Conservation (phyloP, 2,113 vertebrate species). For the Cathartes aura region DNA sequence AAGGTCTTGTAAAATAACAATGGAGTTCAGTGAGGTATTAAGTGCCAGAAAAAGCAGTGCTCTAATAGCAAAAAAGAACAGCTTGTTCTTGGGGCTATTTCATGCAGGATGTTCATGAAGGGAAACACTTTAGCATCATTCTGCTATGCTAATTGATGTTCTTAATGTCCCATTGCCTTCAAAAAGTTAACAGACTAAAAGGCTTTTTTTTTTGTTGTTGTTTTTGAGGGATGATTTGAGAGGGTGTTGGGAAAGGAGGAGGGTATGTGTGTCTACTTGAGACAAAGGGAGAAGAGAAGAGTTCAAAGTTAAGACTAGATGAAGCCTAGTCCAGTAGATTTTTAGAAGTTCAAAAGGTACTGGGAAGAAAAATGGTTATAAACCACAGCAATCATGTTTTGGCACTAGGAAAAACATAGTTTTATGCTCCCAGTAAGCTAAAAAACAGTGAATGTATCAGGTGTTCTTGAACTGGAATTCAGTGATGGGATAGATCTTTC, state of each 20-base stretch:
- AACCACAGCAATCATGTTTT: background rate
- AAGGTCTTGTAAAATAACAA: background rate
- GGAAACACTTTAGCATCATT: background rate
- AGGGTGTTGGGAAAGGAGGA: background rate
- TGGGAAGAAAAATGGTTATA: background rate
- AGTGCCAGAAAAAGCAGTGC: background rate
- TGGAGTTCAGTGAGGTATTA: background rate
- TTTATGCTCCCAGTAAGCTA: background rate
- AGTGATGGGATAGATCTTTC: background rate
- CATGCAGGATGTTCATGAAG: background rate
- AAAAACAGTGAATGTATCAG: background rate
- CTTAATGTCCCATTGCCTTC: background rate
- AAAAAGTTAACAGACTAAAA: background rate
- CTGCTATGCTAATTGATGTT: background rate
- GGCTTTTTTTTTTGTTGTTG: background rate
- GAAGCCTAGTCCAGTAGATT: background rate
- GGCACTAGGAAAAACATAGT: background rate
- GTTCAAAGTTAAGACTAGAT: background rate
- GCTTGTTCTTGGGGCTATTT: background rate
- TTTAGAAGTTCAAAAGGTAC: background rate
- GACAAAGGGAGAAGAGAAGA: background rate
- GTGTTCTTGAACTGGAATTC: background rate
- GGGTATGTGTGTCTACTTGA: background rate
- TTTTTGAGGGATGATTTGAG: background rate
- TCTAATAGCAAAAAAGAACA: background rate